Base-by-base conservation (phyloP, 2,888 invertebrate species). In the Drosophila borborema region DNA sequence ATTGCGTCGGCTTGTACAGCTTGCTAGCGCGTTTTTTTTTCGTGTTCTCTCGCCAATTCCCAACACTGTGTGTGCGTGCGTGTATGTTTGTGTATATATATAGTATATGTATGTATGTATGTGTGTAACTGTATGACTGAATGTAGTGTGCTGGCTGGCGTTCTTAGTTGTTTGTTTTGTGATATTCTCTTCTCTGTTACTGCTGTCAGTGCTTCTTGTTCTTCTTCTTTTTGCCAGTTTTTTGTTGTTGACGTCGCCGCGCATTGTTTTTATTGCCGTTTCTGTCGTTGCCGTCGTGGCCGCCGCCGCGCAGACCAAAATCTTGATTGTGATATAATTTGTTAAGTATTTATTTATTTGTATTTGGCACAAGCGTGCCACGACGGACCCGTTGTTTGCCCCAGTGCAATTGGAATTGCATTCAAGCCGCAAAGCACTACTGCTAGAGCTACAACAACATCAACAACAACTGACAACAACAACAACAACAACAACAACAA, bases 331-430 rank as follows among this genome's bases (percentile, higher is more conserved):
- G 86, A 86, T 86, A 86, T 86, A 88, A 86, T 86, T 89, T 84
- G 74, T 81, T 89, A 89, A 89, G 88, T 87, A 89, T 86, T 89
- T 82, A 84, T 85, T 87, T 81, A 77, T 77, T 77, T 74, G 62
- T 76, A 61, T 76, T 76, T 48, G 66, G 80, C 61, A 81, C 58
- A 67, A 64, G 69, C 70, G 81, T 76, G 77, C 80, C 77, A 77
- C 77, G 80, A 67, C 80, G 77, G 69, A 46, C 40, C 18, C 59
- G 38, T 51, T 64, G 43, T 12, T 49, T 31, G 31, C 34, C 55
- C 55, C 41, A 55, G 41, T 55, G 41, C 41, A 41, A 41, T 6
- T 18, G 41, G 41, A 41, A 41, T 6, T 18, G 31, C 60, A 60
- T 28, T n/a, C n/a, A 12, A 49, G 43, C 36, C 54, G 5, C 51